Conservation (phyloP, 2,797 vertebrate genomes). For the Psittacula echo region DNA sequence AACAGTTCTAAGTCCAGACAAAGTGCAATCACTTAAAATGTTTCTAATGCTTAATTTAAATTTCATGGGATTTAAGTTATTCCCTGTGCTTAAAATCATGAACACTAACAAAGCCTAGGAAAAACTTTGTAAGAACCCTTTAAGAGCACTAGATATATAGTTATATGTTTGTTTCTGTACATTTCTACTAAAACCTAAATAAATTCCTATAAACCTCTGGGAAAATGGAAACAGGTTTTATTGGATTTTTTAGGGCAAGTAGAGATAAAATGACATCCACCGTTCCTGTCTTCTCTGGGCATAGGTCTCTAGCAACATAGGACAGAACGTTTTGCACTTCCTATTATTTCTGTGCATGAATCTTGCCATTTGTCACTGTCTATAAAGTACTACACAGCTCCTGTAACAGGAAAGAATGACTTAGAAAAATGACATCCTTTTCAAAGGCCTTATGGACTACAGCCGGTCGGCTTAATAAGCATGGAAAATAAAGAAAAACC, state of each 20-base stretch:
- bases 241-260: not conserved
- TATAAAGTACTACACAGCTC: not conserved
- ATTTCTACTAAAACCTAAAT: not conserved
- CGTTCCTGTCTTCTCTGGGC: not conserved
- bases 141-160: not conserved
- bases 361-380: not conserved
- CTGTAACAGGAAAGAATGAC: not conserved
- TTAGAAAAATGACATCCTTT: constrained; percentile 25
- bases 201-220: not conserved
- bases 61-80: not conserved
- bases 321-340: not conserved
- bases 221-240: not conserved
- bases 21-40: not conserved
- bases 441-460: not conserved
- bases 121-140: not conserved
- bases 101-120: not conserved
- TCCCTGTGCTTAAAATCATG: not conserved
- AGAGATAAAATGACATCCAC: not conserved
- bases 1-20: not conserved
- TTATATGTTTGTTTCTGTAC: not conserved
- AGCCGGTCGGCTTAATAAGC: not conserved
- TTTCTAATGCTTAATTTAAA: not conserved
- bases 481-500: not conserved
- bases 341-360: not conserved
- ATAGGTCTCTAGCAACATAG: not conserved